Evolutionary conservation across 1,140 invertebrate species (phyloP), one percentile per base, ranked within the genome.

Genomic region (Trichoplusia ni): DNA sequence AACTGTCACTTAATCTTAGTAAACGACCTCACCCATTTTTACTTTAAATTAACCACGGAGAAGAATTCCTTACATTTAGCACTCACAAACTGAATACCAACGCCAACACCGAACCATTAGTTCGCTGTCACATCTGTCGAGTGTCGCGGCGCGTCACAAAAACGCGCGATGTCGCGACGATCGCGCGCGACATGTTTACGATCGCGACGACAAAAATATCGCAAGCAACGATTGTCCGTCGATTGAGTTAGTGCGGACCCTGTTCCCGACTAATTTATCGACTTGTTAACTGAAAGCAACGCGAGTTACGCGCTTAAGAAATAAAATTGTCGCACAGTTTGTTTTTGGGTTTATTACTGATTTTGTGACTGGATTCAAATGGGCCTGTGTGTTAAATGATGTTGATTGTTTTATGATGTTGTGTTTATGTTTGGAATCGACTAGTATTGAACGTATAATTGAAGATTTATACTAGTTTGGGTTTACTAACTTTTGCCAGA

Each of bases 191-290:
- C 80, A 75, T 73, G 61, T 84, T 84, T 82, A 84, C 78, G 77
- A 78, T 46, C 37, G 59, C 60, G 79, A 74, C 73, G 82, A 84
- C 79, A 76, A 84, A 84, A 80, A 81, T 84, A 84, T 81, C 67
- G 81, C 62, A 31, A 38, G 47, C 47, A 67, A 29, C 71, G 63
- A 65, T 61, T 59, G 46, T 66, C 67, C 69, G 79, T 40, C 65
- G 82, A 81, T 78, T 80, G 82, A 84, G 67, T 77, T 80, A 81
- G 62, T 21, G 74, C 61, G 46, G 63, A 51, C 69, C 62, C 64
- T 65, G 71, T 73, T 77, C 71, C 23, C 64, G 67, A 69, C 64
- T 84, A 74, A 84, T 82, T 81, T 82, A 81, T 82, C 66, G 66
- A 38, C 29, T 40, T 59, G 82, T 44, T 61, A 78, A 84, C 53